Conservation (phyloP, 2,113 vertebrate species). For the Plecturocebus donacophilus region DNA sequence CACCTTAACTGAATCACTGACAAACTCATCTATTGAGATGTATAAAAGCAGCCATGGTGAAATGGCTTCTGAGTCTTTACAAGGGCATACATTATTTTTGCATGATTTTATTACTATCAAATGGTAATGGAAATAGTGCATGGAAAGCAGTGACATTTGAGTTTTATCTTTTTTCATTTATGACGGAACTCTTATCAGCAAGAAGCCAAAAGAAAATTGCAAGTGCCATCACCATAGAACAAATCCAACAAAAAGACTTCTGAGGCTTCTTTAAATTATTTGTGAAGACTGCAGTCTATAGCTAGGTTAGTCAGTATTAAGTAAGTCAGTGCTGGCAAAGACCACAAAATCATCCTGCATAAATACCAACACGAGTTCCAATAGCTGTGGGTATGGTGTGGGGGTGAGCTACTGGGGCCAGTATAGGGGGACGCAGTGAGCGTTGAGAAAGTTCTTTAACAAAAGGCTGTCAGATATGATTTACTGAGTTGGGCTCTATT, state of each 20-base stretch:
- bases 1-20: background rate
- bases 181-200: background rate
- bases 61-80: background rate
- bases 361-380: conserved; percentile 2
- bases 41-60: background rate
- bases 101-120: background rate
- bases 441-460: conserved; percentile 72
- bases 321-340: background rate
- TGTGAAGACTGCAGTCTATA: background rate
- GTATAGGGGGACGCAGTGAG: background rate
- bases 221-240: background rate
- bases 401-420: background rate
- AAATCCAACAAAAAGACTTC: background rate
- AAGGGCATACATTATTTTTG: accelerated
- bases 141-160: background rate
- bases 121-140: background rate
- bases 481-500: conserved; percentile 74
- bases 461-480: conserved; percentile 85
- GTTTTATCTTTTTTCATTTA: background rate
- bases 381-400: background rate
- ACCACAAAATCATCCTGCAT: conserved; percentile 28
- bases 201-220: background rate
- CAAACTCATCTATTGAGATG: background rate
- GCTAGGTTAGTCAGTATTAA: background rate
- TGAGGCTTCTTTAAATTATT: background rate